Evolutionary conservation across 92 coral and sea anemone species (phyloP).

Genomic region (Virgularia gustaviana): DNA sequence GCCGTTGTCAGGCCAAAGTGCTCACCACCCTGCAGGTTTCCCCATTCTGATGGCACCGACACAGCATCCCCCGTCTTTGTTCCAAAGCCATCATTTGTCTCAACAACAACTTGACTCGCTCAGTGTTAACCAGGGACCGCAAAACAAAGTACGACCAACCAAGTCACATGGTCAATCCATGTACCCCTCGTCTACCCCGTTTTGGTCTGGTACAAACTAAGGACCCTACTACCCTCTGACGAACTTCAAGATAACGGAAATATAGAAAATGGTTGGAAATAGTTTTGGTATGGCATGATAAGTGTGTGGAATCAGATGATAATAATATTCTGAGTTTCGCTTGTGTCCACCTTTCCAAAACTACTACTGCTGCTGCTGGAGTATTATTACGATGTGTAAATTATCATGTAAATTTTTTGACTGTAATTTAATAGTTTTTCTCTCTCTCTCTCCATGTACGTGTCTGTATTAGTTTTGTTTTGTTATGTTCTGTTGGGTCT

Average conservation of each 20-base stretch:
- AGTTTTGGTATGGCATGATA: not conserved
- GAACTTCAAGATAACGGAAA: no score
- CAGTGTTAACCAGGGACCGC: conserved; percentile 16
- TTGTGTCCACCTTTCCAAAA: conserved; percentile 17
- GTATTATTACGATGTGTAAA: conserved; percentile 28
- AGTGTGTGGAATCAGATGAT: not conserved
- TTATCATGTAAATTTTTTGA: conserved; percentile 16
- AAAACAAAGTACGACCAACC: conserved; percentile 7
- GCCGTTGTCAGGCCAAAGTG: conserved; percentile 24
- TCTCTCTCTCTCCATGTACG: not conserved
- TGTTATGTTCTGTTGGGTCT: conserved; percentile 1
- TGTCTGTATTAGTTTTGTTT: not conserved
- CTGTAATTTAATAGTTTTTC: conserved; percentile 12
- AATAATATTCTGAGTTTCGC: not conserved
- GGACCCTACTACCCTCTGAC: no score
- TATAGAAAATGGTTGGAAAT: not conserved
- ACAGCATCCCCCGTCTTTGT: conserved; percentile 39
- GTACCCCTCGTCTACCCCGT: conserved; percentile 10
- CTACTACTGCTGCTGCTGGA: conserved; percentile 32
- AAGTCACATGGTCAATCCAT: conserved; percentile 28
- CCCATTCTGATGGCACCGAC: conserved; percentile 32
- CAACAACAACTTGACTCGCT: conserved; percentile 32
- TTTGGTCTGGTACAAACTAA: conserved; percentile 38
- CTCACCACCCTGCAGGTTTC: conserved; percentile 34
- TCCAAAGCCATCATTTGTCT: conserved; percentile 19